Percentiles rank a stretch among this genome's conserved stretches.
These are phyloP conservation scores for Lysandra coridon DNA, from an alignment of 2,888 invertebrate species.

Conservation along the genomic window DNA sequence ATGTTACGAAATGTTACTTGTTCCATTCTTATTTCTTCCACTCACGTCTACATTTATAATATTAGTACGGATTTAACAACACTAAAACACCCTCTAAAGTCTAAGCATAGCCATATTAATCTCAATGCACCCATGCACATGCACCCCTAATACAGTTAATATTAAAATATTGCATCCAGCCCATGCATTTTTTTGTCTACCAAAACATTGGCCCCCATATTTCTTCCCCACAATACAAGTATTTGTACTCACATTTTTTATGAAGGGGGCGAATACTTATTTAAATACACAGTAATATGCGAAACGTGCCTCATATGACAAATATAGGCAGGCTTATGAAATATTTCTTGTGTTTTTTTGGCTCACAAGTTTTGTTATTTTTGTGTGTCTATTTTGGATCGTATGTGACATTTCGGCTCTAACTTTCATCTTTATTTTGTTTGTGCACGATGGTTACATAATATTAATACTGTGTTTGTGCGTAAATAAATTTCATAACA, in stretches of 20 bases:
- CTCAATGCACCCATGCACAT: conserved; percentile 55
- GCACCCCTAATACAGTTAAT: conserved; percentile 75
- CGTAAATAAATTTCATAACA: no score
- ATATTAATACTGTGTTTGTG: no score
- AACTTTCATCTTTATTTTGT: neutral
- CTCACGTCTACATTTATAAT: no score
- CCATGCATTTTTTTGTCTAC: conserved; percentile 72
- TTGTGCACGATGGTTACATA: neutral
- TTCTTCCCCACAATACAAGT: conserved; percentile 74
- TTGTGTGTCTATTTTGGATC: neutral
- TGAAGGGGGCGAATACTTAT: conserved; percentile 58
- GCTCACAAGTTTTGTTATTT: neutral
- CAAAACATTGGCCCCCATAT: conserved; percentile 72
- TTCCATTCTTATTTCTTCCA: no score
- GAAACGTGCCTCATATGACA: conserved; percentile 47
- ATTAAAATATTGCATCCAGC: conserved; percentile 77
- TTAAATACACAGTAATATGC: conserved; percentile 59
- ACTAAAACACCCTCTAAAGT: neutral
- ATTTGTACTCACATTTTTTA: conserved; percentile 72
- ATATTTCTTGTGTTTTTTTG: conserved; percentile 7
- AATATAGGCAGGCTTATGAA: conserved; percentile 34
- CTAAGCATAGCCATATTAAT: conserved; percentile 51
- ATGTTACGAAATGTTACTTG: no score
- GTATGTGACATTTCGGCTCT: neutral
- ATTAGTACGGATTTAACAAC: neutral